Evolutionary conservation across 2,888 invertebrate species (phyloP).

Genomic region (Drosophila lacicola): DNA sequence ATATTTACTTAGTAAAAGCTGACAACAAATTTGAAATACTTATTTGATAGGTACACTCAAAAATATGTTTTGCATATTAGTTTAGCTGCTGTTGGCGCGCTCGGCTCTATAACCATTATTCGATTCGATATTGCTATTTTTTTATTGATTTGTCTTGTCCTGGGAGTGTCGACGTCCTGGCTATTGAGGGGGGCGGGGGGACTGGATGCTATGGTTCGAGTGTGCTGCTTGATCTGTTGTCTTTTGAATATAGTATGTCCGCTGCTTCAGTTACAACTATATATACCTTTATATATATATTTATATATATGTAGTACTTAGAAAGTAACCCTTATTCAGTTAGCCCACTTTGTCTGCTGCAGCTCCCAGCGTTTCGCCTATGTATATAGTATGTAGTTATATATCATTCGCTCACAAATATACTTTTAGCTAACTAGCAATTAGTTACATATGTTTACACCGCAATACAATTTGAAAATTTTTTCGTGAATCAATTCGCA

Average conservation of each 20-base stretch:
- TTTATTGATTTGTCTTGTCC: constrained; percentile 55
- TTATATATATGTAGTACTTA: constrained; percentile 62
- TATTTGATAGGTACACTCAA: constrained; percentile 75
- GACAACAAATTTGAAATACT: constrained; percentile 79
- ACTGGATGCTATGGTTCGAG: constrained; percentile 12
- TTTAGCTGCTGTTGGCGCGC: constrained; percentile 21
- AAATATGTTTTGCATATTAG: constrained; percentile 50
- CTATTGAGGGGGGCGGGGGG: constrained; percentile 15
- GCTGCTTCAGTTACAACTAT: constrained; percentile 51
- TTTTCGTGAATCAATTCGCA: constrained; percentile 64
- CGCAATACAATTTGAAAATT: constrained; percentile 55
- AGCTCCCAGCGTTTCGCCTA: constrained; percentile 34
- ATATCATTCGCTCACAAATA: constrained; percentile 53
- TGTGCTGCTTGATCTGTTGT: constrained; percentile 9
- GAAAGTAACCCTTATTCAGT: constrained; percentile 67
- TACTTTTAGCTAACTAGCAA: constrained; percentile 77
- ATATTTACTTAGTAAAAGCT: constrained; percentile 75
- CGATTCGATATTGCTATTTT: constrained; percentile 17
- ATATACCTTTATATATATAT: constrained; percentile 53
- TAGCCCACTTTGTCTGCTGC: constrained; percentile 39
- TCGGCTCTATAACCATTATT: constrained; percentile 26
- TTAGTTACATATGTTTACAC: constrained; percentile 69
- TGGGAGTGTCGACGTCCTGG: constrained; percentile 15
- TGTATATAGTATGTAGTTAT: constrained; percentile 39
- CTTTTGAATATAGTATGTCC: constrained; percentile 27